Evolutionary conservation across 2,888 invertebrate genomes (phyloP), one percentile per base, ranked within the genome.

Genomic region (Plebejus argus): DNA sequence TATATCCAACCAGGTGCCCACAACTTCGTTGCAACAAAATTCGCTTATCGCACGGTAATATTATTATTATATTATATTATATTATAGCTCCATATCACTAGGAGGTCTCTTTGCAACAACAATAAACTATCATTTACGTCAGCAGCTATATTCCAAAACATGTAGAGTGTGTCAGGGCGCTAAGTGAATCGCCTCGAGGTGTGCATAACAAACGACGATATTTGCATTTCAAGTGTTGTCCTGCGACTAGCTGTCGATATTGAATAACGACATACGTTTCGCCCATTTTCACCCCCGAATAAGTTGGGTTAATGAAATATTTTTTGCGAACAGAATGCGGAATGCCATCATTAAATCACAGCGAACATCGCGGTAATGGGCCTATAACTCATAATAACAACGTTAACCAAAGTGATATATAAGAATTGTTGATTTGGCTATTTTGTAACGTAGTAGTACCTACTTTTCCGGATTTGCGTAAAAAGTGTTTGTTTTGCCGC

Each of bases 381-480:
- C 39, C 71, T 39, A 71, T 71, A 71, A 71, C 71, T 71, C 39
- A 71, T 39, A 71, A 39, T 71, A 71, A 71, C 71, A 71, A 71
- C 20, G 35, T 71, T 39, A 39, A 8, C n/a, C 10, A 39, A 71
- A 39, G n/a, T 39, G n/a, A 71, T 39, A n/a, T 39, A 20, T 35
- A 39, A 35, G 39, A 39, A 71, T 71, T 35, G 71, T 71, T 39
- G 39, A 71, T 71, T 71, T 20, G 18, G 71, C 66, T 18, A 18
- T 66, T 66, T 33, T 66, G 18, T 66, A 28, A 66, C 66, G 28
- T n/a, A n/a, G n/a, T 28, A 66, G 61, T 4, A 61, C 10, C 23
- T 12, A 23, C 28, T 66, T 66, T 66, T 66, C 12, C 0, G 61
- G 28, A 66, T 66, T 66, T 66, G 3, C 61, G 3, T 66, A 23